Conservation (phyloP, 2,888 invertebrate species). For the Hirtodrosophila trivittata region DNA sequence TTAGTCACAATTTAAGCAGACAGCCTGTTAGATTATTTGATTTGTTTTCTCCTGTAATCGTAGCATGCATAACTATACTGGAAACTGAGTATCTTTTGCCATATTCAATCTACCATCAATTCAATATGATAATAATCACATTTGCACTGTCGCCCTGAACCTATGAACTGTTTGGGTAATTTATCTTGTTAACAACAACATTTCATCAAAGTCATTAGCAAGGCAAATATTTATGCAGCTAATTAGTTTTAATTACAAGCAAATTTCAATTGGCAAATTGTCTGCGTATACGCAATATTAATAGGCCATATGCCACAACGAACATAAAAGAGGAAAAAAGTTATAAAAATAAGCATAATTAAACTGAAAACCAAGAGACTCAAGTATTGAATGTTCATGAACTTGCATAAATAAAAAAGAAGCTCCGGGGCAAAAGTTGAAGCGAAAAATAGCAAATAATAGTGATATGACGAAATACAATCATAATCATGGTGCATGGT, state of each 20-base stretch:
- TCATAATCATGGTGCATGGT: constrained; percentile 65
- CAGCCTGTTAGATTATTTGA: constrained; percentile 15
- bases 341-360: constrained; percentile 34
- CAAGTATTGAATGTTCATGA: constrained; percentile 30
- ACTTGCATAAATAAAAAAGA: constrained; percentile 22
- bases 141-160: neutral
- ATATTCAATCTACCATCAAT: constrained; percentile 27
- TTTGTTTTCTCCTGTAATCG: constrained; percentile 2
- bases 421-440: constrained; percentile 52
- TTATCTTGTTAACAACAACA: constrained; percentile 44
- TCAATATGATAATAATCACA: neutral
- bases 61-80: neutral
- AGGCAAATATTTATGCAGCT: constrained; percentile 66
- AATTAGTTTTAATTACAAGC: constrained; percentile 64
- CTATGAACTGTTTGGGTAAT: neutral
- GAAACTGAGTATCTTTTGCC: neutral
- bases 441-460: constrained; percentile 77
- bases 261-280: constrained; percentile 39
- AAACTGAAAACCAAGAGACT: constrained; percentile 26
- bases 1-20: constrained; percentile 56
- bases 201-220: constrained; percentile 60
- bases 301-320: constrained; percentile 5
- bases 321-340: constrained; percentile 1
- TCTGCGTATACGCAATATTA: constrained; percentile 47
- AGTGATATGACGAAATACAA: constrained; percentile 79